Evolutionary conservation across 2,797 vertebrate species (phyloP).

Genomic region (Sebastes hubbsi): DNA sequence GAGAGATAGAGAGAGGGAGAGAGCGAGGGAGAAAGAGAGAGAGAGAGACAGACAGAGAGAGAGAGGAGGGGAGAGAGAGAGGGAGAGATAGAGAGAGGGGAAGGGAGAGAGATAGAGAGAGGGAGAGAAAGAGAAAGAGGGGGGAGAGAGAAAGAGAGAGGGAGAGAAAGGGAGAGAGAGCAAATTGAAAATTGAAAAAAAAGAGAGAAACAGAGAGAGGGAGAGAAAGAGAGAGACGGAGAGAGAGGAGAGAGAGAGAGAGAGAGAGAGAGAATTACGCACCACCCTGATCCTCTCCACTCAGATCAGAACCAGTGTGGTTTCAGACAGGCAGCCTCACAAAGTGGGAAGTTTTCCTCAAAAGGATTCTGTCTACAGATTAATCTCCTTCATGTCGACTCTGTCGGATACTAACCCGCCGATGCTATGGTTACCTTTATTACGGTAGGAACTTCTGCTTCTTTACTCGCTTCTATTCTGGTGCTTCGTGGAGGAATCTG

Average conservation of each 20-base stretch:
- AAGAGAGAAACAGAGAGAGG: slow-evolving; percentile 9
- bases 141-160: too few species aligned
- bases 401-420: slow-evolving; percentile 83
- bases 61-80: too few species aligned
- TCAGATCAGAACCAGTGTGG: slow-evolving; percentile 60
- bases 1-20: not conserved
- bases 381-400: slow-evolving; percentile 87
- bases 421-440: slow-evolving; percentile 91
- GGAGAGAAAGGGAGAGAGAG: too few species aligned
- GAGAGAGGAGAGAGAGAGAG: slow-evolving; percentile 54
- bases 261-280: slow-evolving; percentile 64
- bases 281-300: slow-evolving; percentile 63
- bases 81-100: slow-evolving; percentile 49
- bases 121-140: slow-evolving; percentile 48
- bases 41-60: not conserved
- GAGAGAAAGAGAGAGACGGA: not conserved
- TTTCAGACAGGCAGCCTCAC: slow-evolving; percentile 66
- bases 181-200: too few species aligned
- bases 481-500: not conserved
- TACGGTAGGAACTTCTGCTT: slow-evolving; percentile 79
- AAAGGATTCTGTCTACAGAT: slow-evolving; percentile 75
- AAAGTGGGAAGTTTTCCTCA: slow-evolving; percentile 76
- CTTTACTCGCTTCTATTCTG: not conserved
- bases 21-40: slow-evolving; percentile 47
- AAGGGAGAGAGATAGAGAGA: not conserved